Base-by-base conservation (phyloP, 2,888 invertebrate species). In the Drosophila acutilabella region DNA sequence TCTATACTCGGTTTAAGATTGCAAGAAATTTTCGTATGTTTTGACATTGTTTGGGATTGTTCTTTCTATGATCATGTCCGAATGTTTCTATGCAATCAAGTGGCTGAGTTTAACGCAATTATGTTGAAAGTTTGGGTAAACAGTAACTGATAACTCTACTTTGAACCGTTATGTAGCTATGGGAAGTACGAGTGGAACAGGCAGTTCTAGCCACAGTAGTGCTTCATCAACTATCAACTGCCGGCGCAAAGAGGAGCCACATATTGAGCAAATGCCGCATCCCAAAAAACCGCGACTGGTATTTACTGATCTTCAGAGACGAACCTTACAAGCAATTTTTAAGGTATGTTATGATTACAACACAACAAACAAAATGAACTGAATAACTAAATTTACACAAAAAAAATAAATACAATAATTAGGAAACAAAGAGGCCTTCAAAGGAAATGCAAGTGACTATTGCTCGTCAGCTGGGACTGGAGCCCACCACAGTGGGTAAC, bases 361-460 rank as follows among this genome's bases (percentile, higher is more conserved):
- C 36, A 11, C 33, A 11, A 11, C 5, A 26, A 26, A 26, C 1
- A 4, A 18, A 41, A 11, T 33, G 8, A 33, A 14, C 5, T 36
- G 14, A 36, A 5, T 7, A 16, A 40, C 23, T 16, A 7, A 10
- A 33, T 40, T 8, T 1, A 26, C 4, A 26, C 8, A 30, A 30
- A 23, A 23, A 23, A 7, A 30, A 6, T 23, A 6, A 4, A 26
- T 26, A 2, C 2, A 8, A 30, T 2, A 40, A 64, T 79, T 11
- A 98, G 97, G 99, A 99, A 95, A 99, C 99, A 71, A 99, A 99
- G 93, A 95, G 99, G 93, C 99, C 99, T 86, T 98, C 98, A 82
- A 99, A 99, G 94, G 99, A 99, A 94, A 99, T 99, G 99, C 99
- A 99, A 94, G 98, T 99, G 90, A 99, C 99, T 89, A 99, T 99